Evolutionary conservation across 2,113 vertebrate genomes (phyloP).

Genomic region (Eudyptes chrysolophus): DNA sequence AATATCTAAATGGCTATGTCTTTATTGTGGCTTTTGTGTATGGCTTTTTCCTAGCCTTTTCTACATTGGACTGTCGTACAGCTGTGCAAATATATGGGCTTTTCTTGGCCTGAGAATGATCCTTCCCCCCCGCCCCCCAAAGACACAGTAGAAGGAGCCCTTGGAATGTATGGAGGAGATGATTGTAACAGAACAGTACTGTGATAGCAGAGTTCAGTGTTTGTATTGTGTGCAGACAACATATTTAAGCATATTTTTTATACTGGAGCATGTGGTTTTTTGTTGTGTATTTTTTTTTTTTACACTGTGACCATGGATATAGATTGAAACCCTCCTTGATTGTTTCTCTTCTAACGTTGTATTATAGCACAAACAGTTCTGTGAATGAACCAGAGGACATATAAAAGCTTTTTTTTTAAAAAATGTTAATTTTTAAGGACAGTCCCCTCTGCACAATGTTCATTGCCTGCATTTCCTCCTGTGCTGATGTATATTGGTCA

Average conservation of each 20-base stretch:
- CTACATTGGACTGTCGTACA: background rate
- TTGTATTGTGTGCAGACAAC: background rate
- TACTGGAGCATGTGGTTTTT: slow-evolving; percentile 15
- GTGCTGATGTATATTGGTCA: background rate
- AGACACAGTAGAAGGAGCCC: background rate
- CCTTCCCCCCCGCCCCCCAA: too few relatives aligned
- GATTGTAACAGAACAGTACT: background rate
- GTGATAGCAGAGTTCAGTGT: background rate
- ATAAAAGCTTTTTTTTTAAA: background rate
- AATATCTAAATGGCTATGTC: background rate
- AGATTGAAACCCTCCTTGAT: background rate
- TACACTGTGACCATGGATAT: slow-evolving; percentile 16
- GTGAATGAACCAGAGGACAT: background rate
- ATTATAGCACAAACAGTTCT: background rate
- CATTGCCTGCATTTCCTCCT: background rate
- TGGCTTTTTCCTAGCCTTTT: background rate
- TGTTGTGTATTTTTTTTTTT: background rate
- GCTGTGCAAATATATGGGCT: background rate
- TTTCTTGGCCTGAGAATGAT: background rate
- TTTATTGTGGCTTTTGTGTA: background rate
- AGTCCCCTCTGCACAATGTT: background rate
- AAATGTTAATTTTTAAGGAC: background rate
- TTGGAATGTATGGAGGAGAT: background rate
- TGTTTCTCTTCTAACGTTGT: background rate
- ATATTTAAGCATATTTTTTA: background rate